Evolutionary conservation across 2,888 invertebrate genomes (phyloP).

Genomic region (Empis livida): DNA sequence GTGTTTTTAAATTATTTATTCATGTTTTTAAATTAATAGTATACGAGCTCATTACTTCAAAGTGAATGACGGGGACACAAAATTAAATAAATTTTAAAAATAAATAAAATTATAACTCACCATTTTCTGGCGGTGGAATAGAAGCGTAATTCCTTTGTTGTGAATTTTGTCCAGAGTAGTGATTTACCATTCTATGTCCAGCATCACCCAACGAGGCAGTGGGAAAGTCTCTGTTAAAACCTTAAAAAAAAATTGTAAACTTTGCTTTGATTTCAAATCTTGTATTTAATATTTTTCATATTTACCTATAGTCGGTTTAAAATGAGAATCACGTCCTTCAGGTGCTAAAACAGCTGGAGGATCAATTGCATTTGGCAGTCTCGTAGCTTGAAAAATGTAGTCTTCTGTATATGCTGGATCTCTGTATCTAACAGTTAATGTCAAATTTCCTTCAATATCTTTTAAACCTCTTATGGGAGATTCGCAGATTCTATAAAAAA

Average conservation of each 20-base stretch:
- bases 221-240: constrained; percentile 51
- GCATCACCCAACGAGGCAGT: constrained; percentile 51
- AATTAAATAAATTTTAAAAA: neutral
- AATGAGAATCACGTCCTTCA: constrained; percentile 55
- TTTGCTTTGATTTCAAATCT: too few species aligned
- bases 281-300: constrained; percentile 9
- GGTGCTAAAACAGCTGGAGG: constrained; percentile 70
- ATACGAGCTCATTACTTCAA: too few species aligned
- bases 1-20: too few species aligned
- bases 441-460: constrained; percentile 46
- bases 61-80: too few species aligned
- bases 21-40: too few species aligned
- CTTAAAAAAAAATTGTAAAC: constrained; percentile 21
- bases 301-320: constrained; percentile 63
- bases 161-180: constrained; percentile 30
- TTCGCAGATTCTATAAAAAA: constrained; percentile 38
- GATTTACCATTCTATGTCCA: constrained; percentile 64
- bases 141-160: constrained; percentile 17
- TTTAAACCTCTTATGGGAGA: constrained; percentile 59
- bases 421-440: constrained; percentile 54
- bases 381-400: constrained; percentile 64
- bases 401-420: constrained; percentile 66
- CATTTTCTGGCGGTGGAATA: constrained; percentile 20
- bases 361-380: constrained; percentile 51
- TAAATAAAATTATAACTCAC: too few species aligned